Evolutionary conservation across 2,797 vertebrate species (phyloP).

Genomic region (Coregonus suidteri): DNA sequence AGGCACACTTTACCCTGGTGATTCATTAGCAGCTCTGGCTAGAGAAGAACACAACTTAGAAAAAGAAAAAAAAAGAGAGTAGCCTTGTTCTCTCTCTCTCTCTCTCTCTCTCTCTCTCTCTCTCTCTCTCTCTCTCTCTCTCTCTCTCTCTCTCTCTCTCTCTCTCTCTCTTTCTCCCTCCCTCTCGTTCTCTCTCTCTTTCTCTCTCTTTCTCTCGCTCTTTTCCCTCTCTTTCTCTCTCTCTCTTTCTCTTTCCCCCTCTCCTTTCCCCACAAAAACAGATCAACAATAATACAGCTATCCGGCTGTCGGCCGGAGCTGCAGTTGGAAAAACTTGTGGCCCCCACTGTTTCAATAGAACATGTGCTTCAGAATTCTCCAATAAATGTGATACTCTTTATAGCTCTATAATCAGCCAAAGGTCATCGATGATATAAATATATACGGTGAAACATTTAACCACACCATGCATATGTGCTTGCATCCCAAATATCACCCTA

Average conservation of each 20-base stretch:
- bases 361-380: conserved; percentile 52
- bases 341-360: conserved; percentile 43
- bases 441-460: conserved; percentile 43
- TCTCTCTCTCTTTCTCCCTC: too few relatives aligned
- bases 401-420: conserved; percentile 51
- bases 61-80: not conserved
- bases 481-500: conserved; percentile 27
- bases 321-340: conserved; percentile 23
- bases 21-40: conserved; percentile 50
- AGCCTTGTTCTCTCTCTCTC: not conserved
- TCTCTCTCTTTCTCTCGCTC: too few relatives aligned
- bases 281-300: conserved; percentile 12
- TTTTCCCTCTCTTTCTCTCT: not conserved
- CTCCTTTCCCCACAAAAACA: not conserved
- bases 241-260: not conserved
- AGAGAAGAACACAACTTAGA: conserved; percentile 1
- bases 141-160: too few relatives aligned
- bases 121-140: too few relatives aligned
- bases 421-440: conserved; percentile 48
- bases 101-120: not conserved
- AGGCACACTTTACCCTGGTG: conserved; percentile 44
- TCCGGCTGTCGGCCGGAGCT: not conserved
- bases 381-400: conserved; percentile 56
- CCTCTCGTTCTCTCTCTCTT: too few relatives aligned
- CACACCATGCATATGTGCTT: conserved; percentile 29